These are phyloP conservation scores for Cinclus mexicanus DNA, from an alignment of 2,113 vertebrate species.

Conservation along the genomic window DNA sequence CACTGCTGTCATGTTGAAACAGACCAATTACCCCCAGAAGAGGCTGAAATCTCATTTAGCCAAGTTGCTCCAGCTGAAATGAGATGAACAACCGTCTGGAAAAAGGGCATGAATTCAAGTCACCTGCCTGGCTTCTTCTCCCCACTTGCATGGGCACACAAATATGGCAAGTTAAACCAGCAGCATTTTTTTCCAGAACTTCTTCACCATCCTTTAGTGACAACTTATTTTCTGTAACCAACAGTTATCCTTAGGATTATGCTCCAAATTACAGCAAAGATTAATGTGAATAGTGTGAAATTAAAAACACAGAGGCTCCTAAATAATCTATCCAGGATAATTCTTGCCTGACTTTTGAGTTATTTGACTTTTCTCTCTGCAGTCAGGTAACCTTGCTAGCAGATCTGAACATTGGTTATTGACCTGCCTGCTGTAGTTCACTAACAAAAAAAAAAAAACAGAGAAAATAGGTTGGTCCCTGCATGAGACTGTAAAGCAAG, in stretches of 20 bases:
- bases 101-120: background rate
- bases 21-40: background rate
- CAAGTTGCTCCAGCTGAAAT: background rate
- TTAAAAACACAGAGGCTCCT: background rate
- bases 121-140: background rate
- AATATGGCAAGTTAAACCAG: background rate
- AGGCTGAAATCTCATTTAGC: background rate
- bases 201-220: background rate
- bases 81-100: accelerated
- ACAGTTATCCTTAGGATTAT: background rate
- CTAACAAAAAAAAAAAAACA: background rate
- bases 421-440: background rate
- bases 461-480: background rate
- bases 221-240: background rate
- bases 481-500: background rate
- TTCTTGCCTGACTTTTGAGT: background rate
- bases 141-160: background rate
- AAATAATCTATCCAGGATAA: background rate
- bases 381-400: background rate
- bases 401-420: background rate
- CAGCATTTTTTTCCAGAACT: background rate
- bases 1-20: background rate
- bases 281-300: background rate
- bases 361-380: background rate
- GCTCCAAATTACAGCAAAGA: background rate